phyloP scores from a whole-genome alignment of 2,888 invertebrate genomes.

The Mythimna albipuncta region DNA sequence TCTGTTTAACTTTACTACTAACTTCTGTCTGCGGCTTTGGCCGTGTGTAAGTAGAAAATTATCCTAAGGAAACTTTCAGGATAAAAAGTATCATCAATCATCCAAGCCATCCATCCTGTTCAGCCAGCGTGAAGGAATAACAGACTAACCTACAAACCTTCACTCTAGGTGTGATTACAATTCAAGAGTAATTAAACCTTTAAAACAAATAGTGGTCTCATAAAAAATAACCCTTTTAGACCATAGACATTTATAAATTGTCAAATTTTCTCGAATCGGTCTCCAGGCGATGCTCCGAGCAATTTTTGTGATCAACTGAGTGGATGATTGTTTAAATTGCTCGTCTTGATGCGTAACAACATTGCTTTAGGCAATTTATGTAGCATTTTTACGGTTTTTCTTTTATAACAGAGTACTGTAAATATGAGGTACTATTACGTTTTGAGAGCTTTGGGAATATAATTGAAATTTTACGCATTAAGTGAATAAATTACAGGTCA shows the following conservation, averaged over 20 bases:
- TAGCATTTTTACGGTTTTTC: constrained; percentile 44
- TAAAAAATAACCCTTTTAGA: constrained; percentile 58
- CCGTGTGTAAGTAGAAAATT: too few species aligned
- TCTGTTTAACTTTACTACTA: neutral
- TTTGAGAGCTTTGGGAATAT: neutral
- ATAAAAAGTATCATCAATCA: too few species aligned
- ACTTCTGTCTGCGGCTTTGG: too few species aligned
- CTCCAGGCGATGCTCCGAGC: constrained; percentile 64
- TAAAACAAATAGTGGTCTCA: constrained; percentile 24
- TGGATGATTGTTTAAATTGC: constrained; percentile 76
- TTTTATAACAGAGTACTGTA: constrained; percentile 28
- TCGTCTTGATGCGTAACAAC: constrained; percentile 64
- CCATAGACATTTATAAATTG: constrained; percentile 54
- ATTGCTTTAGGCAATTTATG: constrained; percentile 61
- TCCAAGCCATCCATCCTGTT: too few species aligned
- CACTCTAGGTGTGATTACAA: neutral
- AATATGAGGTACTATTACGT: too few species aligned
- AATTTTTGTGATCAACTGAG: constrained; percentile 78
- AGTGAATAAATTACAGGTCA: constrained; percentile 15
- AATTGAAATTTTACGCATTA: constrained; percentile 22
- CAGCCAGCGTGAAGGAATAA: too few species aligned
- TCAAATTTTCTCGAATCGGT: constrained; percentile 48
- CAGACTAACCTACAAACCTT: too few species aligned
- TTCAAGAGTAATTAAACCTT: constrained; percentile 19
- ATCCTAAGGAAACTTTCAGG: too few species aligned